These are phyloP conservation scores for Chascanopsetta lugubris DNA, from an alignment of 2,113 vertebrate species.

Conservation along the genomic window DNA sequence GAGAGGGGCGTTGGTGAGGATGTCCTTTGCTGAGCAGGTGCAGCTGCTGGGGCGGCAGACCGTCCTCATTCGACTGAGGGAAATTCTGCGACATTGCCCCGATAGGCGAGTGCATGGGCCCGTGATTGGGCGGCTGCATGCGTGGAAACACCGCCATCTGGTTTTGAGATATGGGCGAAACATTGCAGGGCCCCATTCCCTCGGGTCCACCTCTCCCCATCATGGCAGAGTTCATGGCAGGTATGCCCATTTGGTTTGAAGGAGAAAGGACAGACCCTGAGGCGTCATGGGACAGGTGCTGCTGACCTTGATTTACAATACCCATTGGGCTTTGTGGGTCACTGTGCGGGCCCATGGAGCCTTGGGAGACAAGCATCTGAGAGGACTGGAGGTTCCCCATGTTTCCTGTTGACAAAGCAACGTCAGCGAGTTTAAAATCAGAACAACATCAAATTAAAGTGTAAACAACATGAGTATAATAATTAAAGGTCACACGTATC, in stretches of 20 bases:
- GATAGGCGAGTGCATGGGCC: slow-evolving; percentile 79
- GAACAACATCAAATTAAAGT: not conserved
- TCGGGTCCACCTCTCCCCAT: slow-evolving; percentile 85
- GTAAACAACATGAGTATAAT: no score
- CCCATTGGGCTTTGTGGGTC: slow-evolving; percentile 92
- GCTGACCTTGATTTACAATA: slow-evolving; percentile 88
- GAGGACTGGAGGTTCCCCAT: slow-evolving; percentile 82
- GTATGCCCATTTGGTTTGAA: slow-evolving; percentile 89
- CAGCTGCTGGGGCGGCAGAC: slow-evolving; percentile 85
- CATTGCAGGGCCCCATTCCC: slow-evolving; percentile 82
- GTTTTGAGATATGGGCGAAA: slow-evolving; percentile 88
- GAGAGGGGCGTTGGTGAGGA: slow-evolving; percentile 72
- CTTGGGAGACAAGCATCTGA: slow-evolving; percentile 87
- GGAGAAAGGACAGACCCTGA: slow-evolving; percentile 87
- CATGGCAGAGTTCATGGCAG: slow-evolving; percentile 86
- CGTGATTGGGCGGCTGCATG: slow-evolving; percentile 84
- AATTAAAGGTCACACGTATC: no score
- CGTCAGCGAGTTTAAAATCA: slow-evolving; percentile 1
- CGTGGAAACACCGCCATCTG: slow-evolving; percentile 79
- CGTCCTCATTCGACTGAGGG: slow-evolving; percentile 85
- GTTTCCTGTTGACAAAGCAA: slow-evolving; percentile 78
- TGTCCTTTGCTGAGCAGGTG: slow-evolving; percentile 89
- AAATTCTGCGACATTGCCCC: slow-evolving; percentile 80
- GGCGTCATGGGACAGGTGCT: slow-evolving; percentile 89
- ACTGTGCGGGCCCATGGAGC: slow-evolving; percentile 83